Base-by-base conservation (phyloP, 2,797 vertebrate species). In the Lycodopsis pacificus region DNA sequence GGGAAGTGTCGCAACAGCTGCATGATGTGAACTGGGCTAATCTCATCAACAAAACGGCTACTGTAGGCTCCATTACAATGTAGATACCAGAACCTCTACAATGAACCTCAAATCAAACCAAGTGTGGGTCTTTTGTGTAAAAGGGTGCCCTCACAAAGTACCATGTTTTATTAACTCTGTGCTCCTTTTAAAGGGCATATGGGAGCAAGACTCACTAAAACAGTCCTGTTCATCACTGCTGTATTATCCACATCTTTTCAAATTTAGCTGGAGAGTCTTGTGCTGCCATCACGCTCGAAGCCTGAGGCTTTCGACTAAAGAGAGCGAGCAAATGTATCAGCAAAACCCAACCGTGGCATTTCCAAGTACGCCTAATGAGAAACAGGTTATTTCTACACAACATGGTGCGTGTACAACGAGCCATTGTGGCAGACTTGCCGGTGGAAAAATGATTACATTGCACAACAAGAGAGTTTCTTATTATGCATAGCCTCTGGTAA, bases 331-430 rank as follows among this genome's bases (percentile, higher is more conserved):
- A 85, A 83, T 74, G 69, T 71, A 77, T 83, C 68, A 71, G 74
- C 76, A 63, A 68, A 87, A 73, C 62, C 68, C 57, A 46, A 72
- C 70, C 4, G 34, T 84, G 86, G 79, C 89, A 89, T 91, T 92
- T 90, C 75, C 80, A 79, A 63, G 44, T 4, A n/a, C 34, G 42
- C 90, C 51, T 90, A 91, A 92, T 90, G 85, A 90, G 88, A 88
- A 92, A 83, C 79, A 80, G 84, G 89, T 91, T 89, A 83, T 84
- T 88, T 75, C 84, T 75, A 80, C 84, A 89, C 76, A 87, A 85
- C 73, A 77, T 49, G 64, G 51, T 69, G 66, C 4, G 1, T 75
- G 83, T 76, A 63, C 77, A 91, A 86, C 74, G 49, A 89, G 84
- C 65, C 76, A 58, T 20, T 19, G 75, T 63, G 54, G 51, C 67